Conservation (phyloP, 1,140 invertebrate genomes). For the Pseudoatta argentina region DNA sequence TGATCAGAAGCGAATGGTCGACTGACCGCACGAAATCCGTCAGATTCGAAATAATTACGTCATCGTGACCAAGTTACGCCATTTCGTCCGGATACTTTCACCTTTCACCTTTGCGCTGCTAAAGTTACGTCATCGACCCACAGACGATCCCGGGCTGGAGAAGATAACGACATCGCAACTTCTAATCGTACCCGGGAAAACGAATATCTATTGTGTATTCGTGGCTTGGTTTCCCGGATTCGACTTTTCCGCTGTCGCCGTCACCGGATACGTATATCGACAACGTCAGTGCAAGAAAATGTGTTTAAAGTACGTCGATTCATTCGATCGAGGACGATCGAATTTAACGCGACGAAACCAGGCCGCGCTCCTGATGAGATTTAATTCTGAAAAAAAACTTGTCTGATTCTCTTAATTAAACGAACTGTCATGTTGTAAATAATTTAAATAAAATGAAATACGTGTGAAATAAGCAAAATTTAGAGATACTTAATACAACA, state of each 20-base stretch:
- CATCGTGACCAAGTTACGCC: background rate
- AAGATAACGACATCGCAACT: background rate
- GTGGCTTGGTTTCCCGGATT: background rate
- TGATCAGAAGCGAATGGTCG: too few species aligned
- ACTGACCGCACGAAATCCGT: background rate
- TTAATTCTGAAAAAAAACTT: background rate
- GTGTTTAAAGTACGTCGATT: background rate
- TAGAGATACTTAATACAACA: background rate
- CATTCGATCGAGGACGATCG: background rate
- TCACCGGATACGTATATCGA: constrained; percentile 30
- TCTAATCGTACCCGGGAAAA: background rate
- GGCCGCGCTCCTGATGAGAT: too few species aligned
- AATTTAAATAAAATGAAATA: background rate
- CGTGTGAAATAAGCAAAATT: background rate
- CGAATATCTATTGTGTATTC: constrained; percentile 19
- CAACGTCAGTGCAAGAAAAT: constrained; percentile 11
- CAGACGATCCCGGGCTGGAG: background rate
- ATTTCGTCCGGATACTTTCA: constrained; percentile 25
- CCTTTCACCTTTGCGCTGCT: constrained; percentile 23
- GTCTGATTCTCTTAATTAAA: background rate
- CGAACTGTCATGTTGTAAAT: background rate
- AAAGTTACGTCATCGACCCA: constrained; percentile 27
- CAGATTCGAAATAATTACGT: background rate
- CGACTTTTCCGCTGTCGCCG: constrained; percentile 15
- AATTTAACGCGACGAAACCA: constrained; percentile 33